Percentiles rank a stretch among this genome's conserved stretches.
phyloP scores from a whole-genome alignment of 1,140 invertebrate species.

The Trachymyrmex cornetzi region DNA sequence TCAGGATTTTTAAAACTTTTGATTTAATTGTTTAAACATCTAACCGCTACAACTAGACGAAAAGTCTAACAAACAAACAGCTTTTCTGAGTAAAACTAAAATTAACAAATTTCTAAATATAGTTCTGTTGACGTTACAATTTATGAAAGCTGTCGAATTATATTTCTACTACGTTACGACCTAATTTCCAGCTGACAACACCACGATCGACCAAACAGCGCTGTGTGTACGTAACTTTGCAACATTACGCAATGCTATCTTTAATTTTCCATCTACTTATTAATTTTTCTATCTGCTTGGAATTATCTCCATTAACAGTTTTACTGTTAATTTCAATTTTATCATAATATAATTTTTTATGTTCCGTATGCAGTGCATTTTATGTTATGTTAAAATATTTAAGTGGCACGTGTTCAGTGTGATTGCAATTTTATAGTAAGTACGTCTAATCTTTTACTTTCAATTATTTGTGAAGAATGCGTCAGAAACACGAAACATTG shows the following conservation, averaged over 20 bases:
- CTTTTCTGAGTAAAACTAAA: conserved; percentile 11
- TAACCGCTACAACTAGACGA: not conserved
- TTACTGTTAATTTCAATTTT: not conserved
- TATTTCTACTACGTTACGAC: conserved; percentile 19
- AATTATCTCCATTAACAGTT: not conserved
- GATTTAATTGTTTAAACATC: conserved; percentile 67
- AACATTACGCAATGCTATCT: not conserved
- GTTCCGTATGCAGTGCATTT: not conserved
- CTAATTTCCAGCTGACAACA: conserved; percentile 61
- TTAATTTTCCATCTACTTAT: not conserved
- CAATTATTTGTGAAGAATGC: not conserved
- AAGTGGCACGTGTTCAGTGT: not conserved
- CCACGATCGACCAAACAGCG: conserved; percentile 76
- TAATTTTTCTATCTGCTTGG: not conserved
- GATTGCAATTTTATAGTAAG: not conserved
- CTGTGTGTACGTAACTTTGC: not conserved
- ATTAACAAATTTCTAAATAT: conserved; percentile 22
- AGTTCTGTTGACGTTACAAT: not conserved
- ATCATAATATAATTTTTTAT: not conserved
- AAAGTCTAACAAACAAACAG: not conserved
- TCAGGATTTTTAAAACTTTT: not conserved
- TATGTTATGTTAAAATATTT: not conserved
- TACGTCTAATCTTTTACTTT: not conserved
- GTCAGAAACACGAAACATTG: too few relatives aligned
- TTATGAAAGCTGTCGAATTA: not conserved